Base-by-base conservation (phyloP, 2,888 invertebrate genomes). In the Ctena decussata region DNA sequence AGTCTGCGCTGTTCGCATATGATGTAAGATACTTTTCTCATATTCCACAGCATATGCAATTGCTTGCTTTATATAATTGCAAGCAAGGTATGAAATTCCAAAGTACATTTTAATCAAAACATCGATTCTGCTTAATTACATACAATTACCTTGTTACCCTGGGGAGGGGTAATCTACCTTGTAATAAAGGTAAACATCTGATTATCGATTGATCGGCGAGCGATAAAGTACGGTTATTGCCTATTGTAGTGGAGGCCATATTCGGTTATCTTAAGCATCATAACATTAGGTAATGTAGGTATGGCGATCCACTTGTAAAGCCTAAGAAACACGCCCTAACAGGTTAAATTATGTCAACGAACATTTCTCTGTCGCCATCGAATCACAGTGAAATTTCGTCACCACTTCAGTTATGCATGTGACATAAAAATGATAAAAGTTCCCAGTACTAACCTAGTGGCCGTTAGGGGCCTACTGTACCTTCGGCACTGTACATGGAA, bases 151-250 rank as follows among this genome's bases (percentile, higher is more conserved):
- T 65, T 32, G 15, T 65, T 21, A 18, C 35, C 65, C 65, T 35
- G 12, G 65, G 65, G 65, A 12, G 57, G 18, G 65, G 30, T 65
- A 65, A 65, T 65, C 30, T 35, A 35, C 24, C 32, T 8, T n/a
- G 21, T 32, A 65, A 65, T 35, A 18, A n/a, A 35, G 30, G 65
- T 65, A 65, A 65, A 65, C 35, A 65, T 65, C 65, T 65, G 35
- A 35, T 65, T 11, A 65, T 65, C 65, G 65, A 65, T 65, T 65
- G 65, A 65, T 65, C 65, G 65, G 32, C 32, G 35, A n/a, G 21
- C 11, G 65, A 65, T 65, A 65, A 65, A 30, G 35, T 65, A 30
- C 30, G 2, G 65, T 32, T 65, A 65, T 65, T 46, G 21, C 46
- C 46, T 46, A n/a, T 46, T 41, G 41, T 41, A 15, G 8, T 6